Percentiles rank a stretch among this genome's conserved stretches.
Evolutionary conservation across 2,888 invertebrate species (phyloP).

Genomic region (Orgyia antiqua): DNA sequence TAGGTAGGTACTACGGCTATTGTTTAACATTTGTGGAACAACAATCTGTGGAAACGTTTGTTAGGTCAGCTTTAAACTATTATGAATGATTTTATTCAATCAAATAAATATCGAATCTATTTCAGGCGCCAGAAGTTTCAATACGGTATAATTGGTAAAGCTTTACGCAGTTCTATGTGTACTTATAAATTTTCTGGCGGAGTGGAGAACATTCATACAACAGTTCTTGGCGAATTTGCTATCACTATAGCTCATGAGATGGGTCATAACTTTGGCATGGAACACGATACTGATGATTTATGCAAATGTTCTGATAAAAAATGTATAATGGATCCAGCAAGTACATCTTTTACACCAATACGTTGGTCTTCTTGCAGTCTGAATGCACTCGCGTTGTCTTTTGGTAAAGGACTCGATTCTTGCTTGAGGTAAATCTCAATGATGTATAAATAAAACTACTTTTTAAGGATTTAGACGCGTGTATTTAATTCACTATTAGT

Average conservation of each 20-base stretch:
- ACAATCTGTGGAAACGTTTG: no score
- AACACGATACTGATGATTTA: constrained; percentile 56
- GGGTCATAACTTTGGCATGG: constrained; percentile 11
- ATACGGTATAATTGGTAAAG: constrained; percentile 97
- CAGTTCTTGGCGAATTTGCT: background rate
- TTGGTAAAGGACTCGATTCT: constrained; percentile 97
- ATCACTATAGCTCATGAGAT: constrained; percentile 9
- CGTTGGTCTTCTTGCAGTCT: constrained; percentile 97
- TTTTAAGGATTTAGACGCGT: no score
- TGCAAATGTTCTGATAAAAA: constrained; percentile 92
- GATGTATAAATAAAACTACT: no score
- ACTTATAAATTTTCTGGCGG: constrained; percentile 85
- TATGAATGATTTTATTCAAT: no score
- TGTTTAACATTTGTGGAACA: no score
- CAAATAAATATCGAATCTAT: constrained; percentile 12
- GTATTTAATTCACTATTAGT: no score
- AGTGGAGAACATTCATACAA: background rate
- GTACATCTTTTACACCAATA: constrained; percentile 83
- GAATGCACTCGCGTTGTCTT: constrained; percentile 90
- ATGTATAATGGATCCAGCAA: constrained; percentile 61
- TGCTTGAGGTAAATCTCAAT: constrained; percentile 78
- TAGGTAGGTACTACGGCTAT: no score
- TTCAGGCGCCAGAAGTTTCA: constrained; percentile 91
- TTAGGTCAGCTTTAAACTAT: no score
- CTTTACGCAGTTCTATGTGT: constrained; percentile 96